Conservation (phyloP, 2,888 invertebrate genomes). For the Apeira syringaria region DNA sequence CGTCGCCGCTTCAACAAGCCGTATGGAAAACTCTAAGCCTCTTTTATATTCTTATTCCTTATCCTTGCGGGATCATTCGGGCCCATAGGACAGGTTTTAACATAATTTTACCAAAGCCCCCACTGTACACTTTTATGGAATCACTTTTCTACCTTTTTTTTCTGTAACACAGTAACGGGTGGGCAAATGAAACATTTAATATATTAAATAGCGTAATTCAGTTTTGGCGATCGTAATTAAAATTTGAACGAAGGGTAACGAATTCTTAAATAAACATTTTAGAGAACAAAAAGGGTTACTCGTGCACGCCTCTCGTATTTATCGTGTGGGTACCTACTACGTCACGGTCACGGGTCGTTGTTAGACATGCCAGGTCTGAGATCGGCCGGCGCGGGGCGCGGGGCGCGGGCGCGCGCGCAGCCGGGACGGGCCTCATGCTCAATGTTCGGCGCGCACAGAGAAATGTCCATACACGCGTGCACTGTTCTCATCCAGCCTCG, state of each 20-base stretch:
- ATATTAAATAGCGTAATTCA: conserved; percentile 67
- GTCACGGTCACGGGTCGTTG: conserved; percentile 71
- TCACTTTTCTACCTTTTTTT: conserved; percentile 57
- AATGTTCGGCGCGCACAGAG: conserved; percentile 6
- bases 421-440: conserved; percentile 3
- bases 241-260: conserved; percentile 67
- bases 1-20: conserved; percentile 71
- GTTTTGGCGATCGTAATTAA: conserved; percentile 70
- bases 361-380: conserved; percentile 72
- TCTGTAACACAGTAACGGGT: conserved; percentile 51
- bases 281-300: conserved; percentile 65
- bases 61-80: conserved; percentile 80
- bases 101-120: conserved; percentile 74
- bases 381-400: conserved; percentile 54
- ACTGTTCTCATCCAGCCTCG: conserved; percentile 30
- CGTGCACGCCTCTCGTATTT: conserved; percentile 64
- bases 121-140: conserved; percentile 44
- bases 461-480: conserved; percentile 18
- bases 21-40: conserved; percentile 78
- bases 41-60: conserved; percentile 80
- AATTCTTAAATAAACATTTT: conserved; percentile 75
- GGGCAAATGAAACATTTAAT: conserved; percentile 70
- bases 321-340: too few species aligned
- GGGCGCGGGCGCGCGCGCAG: conserved; percentile 44
- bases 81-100: conserved; percentile 79